Conservation (phyloP, 35 echinoderm and acorn worm genomes). For the Anneissia japonica region DNA sequence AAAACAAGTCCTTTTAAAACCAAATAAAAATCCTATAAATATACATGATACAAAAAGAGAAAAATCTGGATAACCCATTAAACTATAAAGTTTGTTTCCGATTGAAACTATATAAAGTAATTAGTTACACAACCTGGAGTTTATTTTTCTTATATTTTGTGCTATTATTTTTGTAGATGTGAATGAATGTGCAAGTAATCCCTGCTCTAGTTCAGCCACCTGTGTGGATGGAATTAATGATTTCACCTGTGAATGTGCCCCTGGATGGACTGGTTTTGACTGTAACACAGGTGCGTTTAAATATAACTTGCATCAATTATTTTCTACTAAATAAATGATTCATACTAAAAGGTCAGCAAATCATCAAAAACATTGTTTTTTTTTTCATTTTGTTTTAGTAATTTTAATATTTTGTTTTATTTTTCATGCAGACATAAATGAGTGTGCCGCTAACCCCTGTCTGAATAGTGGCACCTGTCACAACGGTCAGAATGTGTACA, state of each 20-base stretch:
- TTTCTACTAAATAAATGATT: no score
- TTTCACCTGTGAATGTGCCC: constrained; percentile 36
- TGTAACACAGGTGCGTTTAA: constrained; percentile 30
- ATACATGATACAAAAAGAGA: no score
- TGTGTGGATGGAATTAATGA: constrained; percentile 44
- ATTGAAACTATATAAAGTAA: no score
- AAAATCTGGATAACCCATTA: no score
- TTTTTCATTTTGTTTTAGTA: no score
- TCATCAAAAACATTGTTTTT: no score
- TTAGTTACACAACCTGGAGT: no score
- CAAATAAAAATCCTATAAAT: no score
- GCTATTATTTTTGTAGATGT: constrained; percentile 33
- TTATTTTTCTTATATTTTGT: neutral
- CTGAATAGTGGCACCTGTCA: constrained; percentile 32
- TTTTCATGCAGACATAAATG: constrained; percentile 54
- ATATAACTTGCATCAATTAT: no score
- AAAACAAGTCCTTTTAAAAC: no score
- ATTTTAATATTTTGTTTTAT: neutral
- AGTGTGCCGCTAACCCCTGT: constrained; percentile 70
- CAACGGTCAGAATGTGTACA: constrained; percentile 41
- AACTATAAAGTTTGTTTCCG: no score
- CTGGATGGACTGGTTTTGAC: constrained; percentile 26
- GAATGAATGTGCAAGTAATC: constrained; percentile 50
- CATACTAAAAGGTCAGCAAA: no score
- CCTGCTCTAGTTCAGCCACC: constrained; percentile 32